These are phyloP conservation scores for Diorhabda sublineata DNA, from an alignment of 1,140 invertebrate genomes.

Conservation along the genomic window DNA sequence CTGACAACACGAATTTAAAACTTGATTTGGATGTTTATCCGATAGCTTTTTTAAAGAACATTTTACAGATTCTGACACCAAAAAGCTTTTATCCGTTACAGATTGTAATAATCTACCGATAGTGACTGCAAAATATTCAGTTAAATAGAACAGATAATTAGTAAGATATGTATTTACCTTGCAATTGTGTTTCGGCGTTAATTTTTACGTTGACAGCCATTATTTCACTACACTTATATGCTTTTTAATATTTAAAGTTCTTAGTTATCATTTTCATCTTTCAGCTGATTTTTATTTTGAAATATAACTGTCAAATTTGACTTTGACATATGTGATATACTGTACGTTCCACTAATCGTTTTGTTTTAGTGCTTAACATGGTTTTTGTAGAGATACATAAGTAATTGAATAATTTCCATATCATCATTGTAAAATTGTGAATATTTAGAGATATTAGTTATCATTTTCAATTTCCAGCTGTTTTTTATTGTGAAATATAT, in stretches of 20 bases:
- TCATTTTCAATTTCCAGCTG: no score
- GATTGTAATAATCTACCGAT: conserved; percentile 55
- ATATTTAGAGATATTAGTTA: no score
- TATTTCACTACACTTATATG: not conserved
- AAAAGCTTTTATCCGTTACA: conserved; percentile 56
- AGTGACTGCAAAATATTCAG: conserved; percentile 50
- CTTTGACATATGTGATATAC: no score
- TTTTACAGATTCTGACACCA: conserved; percentile 52
- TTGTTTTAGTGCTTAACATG: no score
- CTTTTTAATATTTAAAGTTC: not conserved
- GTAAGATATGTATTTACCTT: conserved; percentile 32
- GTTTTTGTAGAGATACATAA: no score
- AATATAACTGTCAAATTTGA: no score
- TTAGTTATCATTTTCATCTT: no score
- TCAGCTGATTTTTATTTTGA: no score
- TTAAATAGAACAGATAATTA: conserved; percentile 11
- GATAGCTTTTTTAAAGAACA: conserved; percentile 55
- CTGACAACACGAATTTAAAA: conserved; percentile 50
- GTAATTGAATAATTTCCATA: no score
- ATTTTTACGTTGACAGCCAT: conserved; percentile 26
- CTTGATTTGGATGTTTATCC: conserved; percentile 52
- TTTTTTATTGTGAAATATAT: no score
- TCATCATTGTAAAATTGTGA: no score
- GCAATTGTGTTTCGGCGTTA: conserved; percentile 40
- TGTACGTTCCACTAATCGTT: no score